phyloP scores from a whole-genome alignment of 64 coral and sea anemone species.

The Platygyra sinensis region DNA sequence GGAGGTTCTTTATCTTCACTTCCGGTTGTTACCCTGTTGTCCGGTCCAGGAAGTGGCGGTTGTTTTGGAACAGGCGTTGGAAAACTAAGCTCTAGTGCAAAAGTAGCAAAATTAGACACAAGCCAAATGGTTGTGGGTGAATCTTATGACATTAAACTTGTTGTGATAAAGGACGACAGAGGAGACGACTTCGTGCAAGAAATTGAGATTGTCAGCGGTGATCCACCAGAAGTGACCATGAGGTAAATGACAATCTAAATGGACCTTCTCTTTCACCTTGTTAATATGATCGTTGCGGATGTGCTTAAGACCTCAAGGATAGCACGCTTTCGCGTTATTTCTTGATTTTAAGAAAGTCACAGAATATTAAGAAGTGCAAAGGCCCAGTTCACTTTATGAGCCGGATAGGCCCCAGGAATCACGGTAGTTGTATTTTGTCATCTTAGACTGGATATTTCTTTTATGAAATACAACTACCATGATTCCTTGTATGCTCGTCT shows the following conservation, averaged over 20 bases:
- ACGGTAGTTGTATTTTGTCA: no score
- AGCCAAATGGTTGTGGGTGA: slow-evolving; percentile 44
- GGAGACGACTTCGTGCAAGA: slow-evolving; percentile 46
- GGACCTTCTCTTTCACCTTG: no score
- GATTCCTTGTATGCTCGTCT: no score
- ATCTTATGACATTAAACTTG: slow-evolving; percentile 64
- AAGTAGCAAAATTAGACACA: slow-evolving; percentile 45
- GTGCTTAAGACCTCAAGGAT: background rate
- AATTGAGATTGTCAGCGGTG: slow-evolving; percentile 71
- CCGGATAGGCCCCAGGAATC: no score
- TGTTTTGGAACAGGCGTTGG: slow-evolving; percentile 88
- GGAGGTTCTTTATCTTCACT: background rate
- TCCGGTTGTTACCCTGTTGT: slow-evolving; percentile 9
- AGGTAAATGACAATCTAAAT: slow-evolving; percentile 38
- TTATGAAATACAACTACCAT: background rate
- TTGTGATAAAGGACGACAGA: slow-evolving; percentile 49
- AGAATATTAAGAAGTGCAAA: no score
- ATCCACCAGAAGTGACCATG: slow-evolving; percentile 70
- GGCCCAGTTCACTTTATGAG: no score
- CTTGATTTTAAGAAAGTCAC: no score
- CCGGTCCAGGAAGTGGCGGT: slow-evolving; percentile 36
- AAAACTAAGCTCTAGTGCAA: slow-evolving; percentile 23
- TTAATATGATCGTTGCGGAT: no score
- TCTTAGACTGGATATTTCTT: background rate
- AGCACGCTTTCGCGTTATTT: no score